Evolutionary conservation across 1,140 invertebrate species (phyloP), one percentile per base, ranked within the genome.

Genomic region (Pantala flavescens): DNA sequence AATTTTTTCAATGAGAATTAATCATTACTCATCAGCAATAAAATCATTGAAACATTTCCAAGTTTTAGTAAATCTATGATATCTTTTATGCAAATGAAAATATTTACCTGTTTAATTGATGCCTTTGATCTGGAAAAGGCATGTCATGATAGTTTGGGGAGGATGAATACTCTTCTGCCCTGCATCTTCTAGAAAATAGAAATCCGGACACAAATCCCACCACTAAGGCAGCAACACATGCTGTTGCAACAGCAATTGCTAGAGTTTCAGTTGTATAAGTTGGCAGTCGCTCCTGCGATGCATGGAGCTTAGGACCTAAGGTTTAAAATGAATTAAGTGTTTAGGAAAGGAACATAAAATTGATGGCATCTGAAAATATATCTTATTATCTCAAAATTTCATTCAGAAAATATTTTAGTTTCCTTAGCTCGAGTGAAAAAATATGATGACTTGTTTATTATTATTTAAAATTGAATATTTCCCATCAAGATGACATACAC

Each of bases 131-230:
- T 76, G 89, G 88, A 82, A 90, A 90, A 70, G 90, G 87, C 77
- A 89, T 88, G 78, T 90, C 88, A 73, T 88, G 88, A 79, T 90
- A 90, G 76, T 88, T 87, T 19, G 71, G 28, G 2, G 79, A 77
- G 72, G 77, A 78, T 16, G 76, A 74, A 76, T 80, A 80, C 49
- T 89, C 83, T 21, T 84, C 87, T 76, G 88, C 88, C 23, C 91
- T 87, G 84, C 92, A 88, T 82, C 90, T 84, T 76, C 91, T 87
- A 11, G 91, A 93, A 81, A 94, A 92, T 78, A 92, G 87, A 81
- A 93, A 94, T 3, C 93, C 93, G 73, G 89, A 89, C 63, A 92
- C 88, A 81, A 94, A 94, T 43, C 93, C 93, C 43, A 93, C 86
- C 80, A 93, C 87, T 70, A 94, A 84, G 1, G 92, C 93, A 71